phyloP scores from a whole-genome alignment of 1,140 invertebrate genomes.

The Pachypeltis micranthus region DNA sequence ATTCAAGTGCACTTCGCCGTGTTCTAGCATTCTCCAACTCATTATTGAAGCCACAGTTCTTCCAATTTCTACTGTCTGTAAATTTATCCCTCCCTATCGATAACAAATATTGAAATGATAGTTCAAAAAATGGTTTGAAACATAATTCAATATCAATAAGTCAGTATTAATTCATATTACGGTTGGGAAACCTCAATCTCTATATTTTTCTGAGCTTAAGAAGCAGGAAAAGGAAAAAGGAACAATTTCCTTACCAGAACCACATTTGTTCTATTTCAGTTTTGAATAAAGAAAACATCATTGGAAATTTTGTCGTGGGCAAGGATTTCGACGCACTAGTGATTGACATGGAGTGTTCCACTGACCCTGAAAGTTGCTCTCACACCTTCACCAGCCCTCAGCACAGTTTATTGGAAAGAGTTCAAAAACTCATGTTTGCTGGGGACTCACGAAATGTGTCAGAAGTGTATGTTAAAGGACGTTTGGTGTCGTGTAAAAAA shows the following conservation, averaged over 20 bases:
- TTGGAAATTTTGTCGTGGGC: constrained; percentile 65
- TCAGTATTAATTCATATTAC: no score
- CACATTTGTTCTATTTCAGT: constrained; percentile 49
- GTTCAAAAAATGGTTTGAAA: no score
- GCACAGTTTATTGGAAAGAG: constrained; percentile 42
- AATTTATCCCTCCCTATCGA: no score
- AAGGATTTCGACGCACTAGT: constrained; percentile 79
- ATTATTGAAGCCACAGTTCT: no score
- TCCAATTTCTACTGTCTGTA: no score
- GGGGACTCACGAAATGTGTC: constrained; percentile 76
- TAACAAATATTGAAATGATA: no score
- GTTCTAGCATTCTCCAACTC: no score
- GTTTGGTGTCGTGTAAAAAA: constrained; percentile 2
- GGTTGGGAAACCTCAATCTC: not conserved
- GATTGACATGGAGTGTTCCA: constrained; percentile 35
- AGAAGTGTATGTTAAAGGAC: constrained; percentile 51
- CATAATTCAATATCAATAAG: no score
- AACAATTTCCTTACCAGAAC: no score
- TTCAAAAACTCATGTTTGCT: constrained; percentile 70
- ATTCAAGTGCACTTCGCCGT: no score
- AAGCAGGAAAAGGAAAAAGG: constrained; percentile 15
- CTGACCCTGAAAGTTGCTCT: constrained; percentile 36
- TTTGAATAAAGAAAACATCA: constrained; percentile 51
- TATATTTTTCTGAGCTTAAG: constrained; percentile 7
- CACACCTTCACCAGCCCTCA: constrained; percentile 24